Conservation (phyloP, 2,113 vertebrate species). For the Marmota flaviventris region DNA sequence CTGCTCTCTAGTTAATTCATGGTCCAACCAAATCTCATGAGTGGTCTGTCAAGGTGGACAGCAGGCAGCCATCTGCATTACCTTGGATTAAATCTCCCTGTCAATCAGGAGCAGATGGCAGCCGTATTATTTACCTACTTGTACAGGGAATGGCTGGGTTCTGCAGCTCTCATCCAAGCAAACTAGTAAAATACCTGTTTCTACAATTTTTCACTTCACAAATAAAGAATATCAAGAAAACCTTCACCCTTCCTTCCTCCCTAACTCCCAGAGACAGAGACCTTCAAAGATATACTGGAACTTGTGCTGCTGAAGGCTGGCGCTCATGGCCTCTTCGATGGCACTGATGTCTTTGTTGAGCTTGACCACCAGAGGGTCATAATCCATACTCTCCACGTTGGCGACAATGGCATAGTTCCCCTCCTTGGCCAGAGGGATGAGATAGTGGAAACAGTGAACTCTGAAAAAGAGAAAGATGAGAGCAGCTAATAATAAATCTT, state of each 20-base stretch:
- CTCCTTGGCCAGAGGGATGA: constrained; percentile 97
- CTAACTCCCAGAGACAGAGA: neutral
- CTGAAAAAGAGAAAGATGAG: constrained; percentile 82
- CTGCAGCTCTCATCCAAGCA: neutral
- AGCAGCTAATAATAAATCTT: neutral
- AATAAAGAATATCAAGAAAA: neutral
- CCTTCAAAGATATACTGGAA: constrained; percentile 99
- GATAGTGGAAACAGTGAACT: constrained; percentile 98
- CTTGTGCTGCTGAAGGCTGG: constrained; percentile 98
- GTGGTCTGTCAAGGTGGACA: constrained; percentile 13
- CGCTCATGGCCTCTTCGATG: constrained; percentile 97
- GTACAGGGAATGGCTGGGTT: fast-evolving
- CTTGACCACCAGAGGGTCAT: constrained; percentile 97
- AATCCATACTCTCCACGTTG: constrained; percentile 99
- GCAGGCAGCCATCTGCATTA: constrained; percentile 21
- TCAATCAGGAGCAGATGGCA: neutral
- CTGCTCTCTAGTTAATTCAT: constrained; percentile 24
- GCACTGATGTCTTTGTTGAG: constrained; percentile 99
- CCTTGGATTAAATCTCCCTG: constrained; percentile 23
- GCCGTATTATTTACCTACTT: neutral
- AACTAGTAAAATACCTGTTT: fast-evolving
- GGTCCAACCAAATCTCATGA: neutral
- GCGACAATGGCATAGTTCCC: constrained; percentile 99
- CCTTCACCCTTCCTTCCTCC: neutral
- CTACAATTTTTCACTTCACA: neutral